Evolutionary conservation across 30 jellyfish, hydroid and myxozoan genomes (phyloP).

Genomic region (Catostylus mosaicus): DNA sequence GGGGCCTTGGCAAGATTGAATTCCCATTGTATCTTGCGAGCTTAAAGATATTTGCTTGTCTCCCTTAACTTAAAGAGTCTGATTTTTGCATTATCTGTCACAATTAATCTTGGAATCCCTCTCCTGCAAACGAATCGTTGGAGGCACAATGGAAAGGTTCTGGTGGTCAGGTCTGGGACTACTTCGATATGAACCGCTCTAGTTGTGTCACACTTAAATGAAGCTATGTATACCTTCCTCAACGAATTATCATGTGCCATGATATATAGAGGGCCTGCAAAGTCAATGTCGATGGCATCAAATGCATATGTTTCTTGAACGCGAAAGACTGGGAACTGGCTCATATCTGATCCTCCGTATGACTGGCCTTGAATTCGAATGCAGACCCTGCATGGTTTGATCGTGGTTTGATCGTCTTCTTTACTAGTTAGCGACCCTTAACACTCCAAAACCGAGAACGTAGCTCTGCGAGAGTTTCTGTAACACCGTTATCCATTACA

Average conservation of each 20-base stretch:
- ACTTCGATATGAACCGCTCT: slow-evolving; percentile 20
- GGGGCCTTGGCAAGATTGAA: slow-evolving; percentile 56
- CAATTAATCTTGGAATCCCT: slow-evolving; percentile 28
- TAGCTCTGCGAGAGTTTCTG: slow-evolving; percentile 48
- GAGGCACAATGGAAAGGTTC: slow-evolving; percentile 14
- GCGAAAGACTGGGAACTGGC: slow-evolving; percentile 52
- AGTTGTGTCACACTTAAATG: slow-evolving; percentile 32
- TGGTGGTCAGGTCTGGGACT: slow-evolving; percentile 35
- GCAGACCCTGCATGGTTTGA: slow-evolving; percentile 18
- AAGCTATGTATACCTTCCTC: slow-evolving; percentile 38
- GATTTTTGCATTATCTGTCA: slow-evolving; percentile 36
- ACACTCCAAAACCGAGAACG: slow-evolving; percentile 60
- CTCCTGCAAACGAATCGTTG: slow-evolving; percentile 44
- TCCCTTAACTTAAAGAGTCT: background rate
- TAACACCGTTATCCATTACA: slow-evolving; percentile 29
- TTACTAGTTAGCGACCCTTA: slow-evolving; percentile 60
- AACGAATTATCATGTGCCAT: background rate
- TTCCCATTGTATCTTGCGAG: slow-evolving; percentile 19
- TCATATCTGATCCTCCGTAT: slow-evolving; percentile 12
- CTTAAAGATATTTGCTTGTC: background rate
- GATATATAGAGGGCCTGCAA: slow-evolving; percentile 60
- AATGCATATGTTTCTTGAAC: slow-evolving; percentile 31
- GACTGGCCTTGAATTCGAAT: slow-evolving; percentile 36
- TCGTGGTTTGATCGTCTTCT: background rate
- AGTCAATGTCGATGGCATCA: slow-evolving; percentile 29